Percentiles rank a stretch among this genome's conserved stretches.
phyloP scores from a whole-genome alignment of 2,888 invertebrate species.

The Euproctis similis region DNA sequence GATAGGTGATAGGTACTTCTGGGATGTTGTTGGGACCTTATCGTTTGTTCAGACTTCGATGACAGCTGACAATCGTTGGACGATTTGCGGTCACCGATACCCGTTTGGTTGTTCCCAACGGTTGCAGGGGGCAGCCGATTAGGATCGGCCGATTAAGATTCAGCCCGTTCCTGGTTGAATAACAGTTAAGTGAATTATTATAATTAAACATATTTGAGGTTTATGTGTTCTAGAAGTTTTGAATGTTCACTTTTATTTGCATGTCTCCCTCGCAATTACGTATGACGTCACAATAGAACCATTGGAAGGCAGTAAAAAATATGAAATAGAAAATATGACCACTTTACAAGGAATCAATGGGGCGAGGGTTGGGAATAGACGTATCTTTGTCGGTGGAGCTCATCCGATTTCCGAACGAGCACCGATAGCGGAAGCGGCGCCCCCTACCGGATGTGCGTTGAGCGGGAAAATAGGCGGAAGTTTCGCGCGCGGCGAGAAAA shows the following conservation, averaged over 20 bases:
- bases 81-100: constrained; percentile 30
- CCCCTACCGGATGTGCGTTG: constrained; percentile 63
- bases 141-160: too few relatives aligned
- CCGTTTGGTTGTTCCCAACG: constrained; percentile 14
- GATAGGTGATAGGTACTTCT: constrained; percentile 1
- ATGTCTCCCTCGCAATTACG: constrained; percentile 4
- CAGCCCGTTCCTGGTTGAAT: too few relatives aligned
- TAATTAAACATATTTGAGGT: too few relatives aligned
- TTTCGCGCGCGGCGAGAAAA: constrained; percentile 56
- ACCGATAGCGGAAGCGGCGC: constrained; percentile 55
- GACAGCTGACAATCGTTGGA: constrained; percentile 23
- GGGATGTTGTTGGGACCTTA: constrained; percentile 5
- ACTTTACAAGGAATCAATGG: constrained; percentile 44
- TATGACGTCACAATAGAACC: constrained; percentile 19
- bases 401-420: constrained; percentile 63
- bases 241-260: neutral
- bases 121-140: constrained; percentile 13
- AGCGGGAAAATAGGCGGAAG: constrained; percentile 75
- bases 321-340: constrained; percentile 55
- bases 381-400: constrained; percentile 46
- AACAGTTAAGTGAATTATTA: too few relatives aligned
- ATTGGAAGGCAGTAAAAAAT: constrained; percentile 54
- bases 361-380: constrained; percentile 46
- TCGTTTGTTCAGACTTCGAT: constrained; percentile 16
- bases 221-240: constrained; percentile 9